Percentiles rank a stretch among this genome's conserved stretches.
Conservation (phyloP, 2,113 vertebrate species). For the Tapirus terrestris region DNA sequence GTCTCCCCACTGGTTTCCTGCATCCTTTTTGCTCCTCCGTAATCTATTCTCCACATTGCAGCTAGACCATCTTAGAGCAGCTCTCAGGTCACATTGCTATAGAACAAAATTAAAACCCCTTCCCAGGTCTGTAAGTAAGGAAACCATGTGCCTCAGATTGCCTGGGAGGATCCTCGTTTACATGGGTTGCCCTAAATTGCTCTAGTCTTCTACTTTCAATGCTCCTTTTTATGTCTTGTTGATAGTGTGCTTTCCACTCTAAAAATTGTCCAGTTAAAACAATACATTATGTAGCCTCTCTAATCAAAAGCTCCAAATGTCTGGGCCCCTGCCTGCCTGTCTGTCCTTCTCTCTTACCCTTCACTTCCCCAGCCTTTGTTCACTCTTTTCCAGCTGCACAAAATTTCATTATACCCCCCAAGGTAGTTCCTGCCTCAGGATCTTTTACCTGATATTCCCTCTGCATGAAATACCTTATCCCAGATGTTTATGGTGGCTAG, state of each 20-base stretch:
- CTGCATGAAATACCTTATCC: neutral
- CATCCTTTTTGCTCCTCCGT: neutral
- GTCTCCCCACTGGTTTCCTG: neutral
- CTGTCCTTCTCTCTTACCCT: neutral
- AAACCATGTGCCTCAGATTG: neutral
- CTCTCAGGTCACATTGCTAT: neutral
- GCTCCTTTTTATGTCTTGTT: neutral
- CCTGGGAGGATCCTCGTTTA: neutral
- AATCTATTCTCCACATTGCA: neutral
- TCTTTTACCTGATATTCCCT: neutral
- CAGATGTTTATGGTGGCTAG: neutral
- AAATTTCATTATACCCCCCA: neutral
- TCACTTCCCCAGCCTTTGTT: neutral
- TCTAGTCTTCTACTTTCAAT: neutral
- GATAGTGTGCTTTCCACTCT: neutral
- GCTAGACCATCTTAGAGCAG: neutral
- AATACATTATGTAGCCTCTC: neutral
- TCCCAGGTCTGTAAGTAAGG: neutral
- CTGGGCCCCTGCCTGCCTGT: neutral
- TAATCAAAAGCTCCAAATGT: neutral
- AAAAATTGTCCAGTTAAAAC: neutral
- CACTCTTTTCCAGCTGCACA: neutral
- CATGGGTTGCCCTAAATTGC: neutral
- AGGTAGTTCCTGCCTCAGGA: neutral
- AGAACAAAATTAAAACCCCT: neutral